These are phyloP conservation scores for Macaria liturata DNA, from an alignment of 2,888 invertebrate species.

Conservation along the genomic window DNA sequence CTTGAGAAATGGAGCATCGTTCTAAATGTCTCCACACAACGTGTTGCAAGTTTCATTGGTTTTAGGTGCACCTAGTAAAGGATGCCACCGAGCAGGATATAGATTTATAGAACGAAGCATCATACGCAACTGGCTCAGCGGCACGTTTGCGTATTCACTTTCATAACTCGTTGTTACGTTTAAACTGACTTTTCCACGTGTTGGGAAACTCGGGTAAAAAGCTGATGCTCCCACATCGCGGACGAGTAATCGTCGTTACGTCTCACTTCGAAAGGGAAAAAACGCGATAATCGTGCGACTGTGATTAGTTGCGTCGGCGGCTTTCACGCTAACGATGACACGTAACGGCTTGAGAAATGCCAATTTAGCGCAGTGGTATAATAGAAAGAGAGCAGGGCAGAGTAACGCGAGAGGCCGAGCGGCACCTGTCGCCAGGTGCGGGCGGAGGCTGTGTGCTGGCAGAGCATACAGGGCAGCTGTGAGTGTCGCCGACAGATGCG, in stretches of 20 bases:
- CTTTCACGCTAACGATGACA: slow-evolving; percentile 64
- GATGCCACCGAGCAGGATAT: slow-evolving; percentile 61
- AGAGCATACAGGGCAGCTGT: slow-evolving; percentile 75
- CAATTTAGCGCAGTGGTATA: slow-evolving; percentile 26
- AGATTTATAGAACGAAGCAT: slow-evolving; percentile 56
- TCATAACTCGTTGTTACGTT: slow-evolving; percentile 80
- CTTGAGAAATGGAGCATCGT: slow-evolving; percentile 40
- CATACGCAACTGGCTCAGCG: slow-evolving; percentile 54
- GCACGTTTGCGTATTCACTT: slow-evolving; percentile 73
- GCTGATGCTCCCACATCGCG: slow-evolving; percentile 71
- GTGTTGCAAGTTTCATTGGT: slow-evolving; percentile 41
- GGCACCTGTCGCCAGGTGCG: slow-evolving; percentile 78
- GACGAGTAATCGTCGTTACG: slow-evolving; percentile 66
- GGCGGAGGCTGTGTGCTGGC: slow-evolving; percentile 59
- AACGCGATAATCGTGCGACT: slow-evolving; percentile 60
- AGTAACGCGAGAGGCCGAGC: slow-evolving; percentile 33
- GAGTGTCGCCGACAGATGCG: slow-evolving; percentile 74
- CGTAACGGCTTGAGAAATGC: slow-evolving; percentile 49
- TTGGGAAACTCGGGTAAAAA: slow-evolving; percentile 75
- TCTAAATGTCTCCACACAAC: slow-evolving; percentile 32
- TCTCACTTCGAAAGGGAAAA: slow-evolving; percentile 55
- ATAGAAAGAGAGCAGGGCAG: slow-evolving; percentile 27
- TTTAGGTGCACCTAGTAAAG: slow-evolving; percentile 39
- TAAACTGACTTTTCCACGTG: slow-evolving; percentile 70
- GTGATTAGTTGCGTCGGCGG: slow-evolving; percentile 57